Base-by-base conservation (phyloP, 2,888 invertebrate species). In the Agrilus cyanescens region DNA sequence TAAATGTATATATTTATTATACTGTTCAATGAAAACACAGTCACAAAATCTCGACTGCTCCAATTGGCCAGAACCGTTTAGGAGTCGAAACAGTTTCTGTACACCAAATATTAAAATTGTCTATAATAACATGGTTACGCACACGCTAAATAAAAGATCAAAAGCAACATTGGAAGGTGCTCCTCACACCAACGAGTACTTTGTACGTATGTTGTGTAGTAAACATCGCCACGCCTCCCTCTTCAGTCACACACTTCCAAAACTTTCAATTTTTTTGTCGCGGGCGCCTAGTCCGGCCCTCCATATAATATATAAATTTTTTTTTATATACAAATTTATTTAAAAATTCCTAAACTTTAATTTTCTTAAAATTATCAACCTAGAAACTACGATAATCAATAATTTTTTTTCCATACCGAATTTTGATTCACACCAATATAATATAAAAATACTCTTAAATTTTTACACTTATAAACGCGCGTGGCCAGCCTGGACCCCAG, bases 1-100 rank as follows among this genome's bases (percentile, higher is more conserved):
- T 78, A 78, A 78, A 78, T 78, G 78, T 78, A 78, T 78, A 78
- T 78, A 77, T 78, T 78, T 78, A 78, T 78, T 78, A 77, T 74
- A 78, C 75, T 75, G 78, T 74, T 68, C 76, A 77, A 76, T 76
- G 72, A 77, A 67, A 78, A 68, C 69, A 68, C 67, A 67, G 66
- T 67, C 65, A 67, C 68, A 68, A 67, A 65, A 63, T 66, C 61
- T 58, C 66, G 66, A 64, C 56, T 55, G 50, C 50, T 58, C 60
- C 53, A 46, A 43, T 47, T 46, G 39, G 49, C 45, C 44, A 45
- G 41, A 43, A 38, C 46, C 40, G 40, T 47, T 41, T 46, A 50
- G 48, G 48, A 46, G 61, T 61, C 67, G 66, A 64, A 66, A 66
- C 57, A 65, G 65, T 67, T 68, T 67, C 66, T 66, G 68, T 68